Evolutionary conservation across 2,888 invertebrate genomes (phyloP), one percentile per base, ranked within the genome.

Genomic region (Caenorhabditis uteleia): DNA sequence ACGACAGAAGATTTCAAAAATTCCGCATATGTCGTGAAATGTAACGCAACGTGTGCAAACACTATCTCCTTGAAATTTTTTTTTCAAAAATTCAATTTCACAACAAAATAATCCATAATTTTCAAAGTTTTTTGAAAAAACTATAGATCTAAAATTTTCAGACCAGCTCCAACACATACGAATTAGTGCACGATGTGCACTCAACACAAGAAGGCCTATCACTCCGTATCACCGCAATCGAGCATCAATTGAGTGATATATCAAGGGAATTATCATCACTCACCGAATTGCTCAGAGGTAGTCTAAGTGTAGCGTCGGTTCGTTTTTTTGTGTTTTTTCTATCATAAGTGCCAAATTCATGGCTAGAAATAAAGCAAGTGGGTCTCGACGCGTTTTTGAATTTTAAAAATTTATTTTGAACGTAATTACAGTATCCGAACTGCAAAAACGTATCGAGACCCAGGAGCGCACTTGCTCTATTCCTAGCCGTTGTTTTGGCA

Each of bases 151-250:
- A n/a, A n/a, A n/a, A n/a, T 80, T 87, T 88, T 74, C 88, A 97
- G 95, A 95, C 95, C 74, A 95, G 95, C 87, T 93, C 93, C 84
- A 93, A 93, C 50, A 94, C 97, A 77, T 95, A 95, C 85, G 97
- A 95, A 87, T 91, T 97, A 82, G 95, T 98, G 72, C 92, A 94
- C 55, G 97, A 97, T 83, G 92, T 97, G 91, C 93, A 93, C 84
- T 89, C 91, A 64, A 89, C 94, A 51, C 95, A 95, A 85, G 92
- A 93, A 84, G 89, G 90, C 48, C 88, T 97, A 77, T 95, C 97
- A 85, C 93, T 94, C 86, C 89, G 95, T 83, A 88, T 97, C 82
- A 90, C 90, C 75, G 90, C 91, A 82, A 89, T 98, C 85, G 95
- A 97, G 57, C 78, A 77, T 58, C 79, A 78, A 47, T 46, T 79